Percentiles rank a stretch among this genome's conserved stretches.
Conservation (phyloP, 92 coral and sea anemone genomes). For the Chrysogorgia sp. region DNA sequence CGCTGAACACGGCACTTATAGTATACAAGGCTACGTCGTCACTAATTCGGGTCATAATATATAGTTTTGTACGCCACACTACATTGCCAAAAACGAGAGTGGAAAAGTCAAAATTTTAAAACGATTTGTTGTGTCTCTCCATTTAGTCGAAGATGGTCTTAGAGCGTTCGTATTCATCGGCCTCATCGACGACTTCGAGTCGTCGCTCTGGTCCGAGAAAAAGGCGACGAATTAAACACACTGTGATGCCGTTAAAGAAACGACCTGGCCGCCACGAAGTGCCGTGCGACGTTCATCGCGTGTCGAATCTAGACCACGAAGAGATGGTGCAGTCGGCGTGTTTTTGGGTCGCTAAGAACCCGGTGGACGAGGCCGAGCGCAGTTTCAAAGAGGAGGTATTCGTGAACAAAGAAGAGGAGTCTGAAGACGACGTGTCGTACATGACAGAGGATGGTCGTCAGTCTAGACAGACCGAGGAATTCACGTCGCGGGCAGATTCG, state of each 20-base stretch:
- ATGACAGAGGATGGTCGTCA: not conserved
- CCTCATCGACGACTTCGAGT: constrained; percentile 42
- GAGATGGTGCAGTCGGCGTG: constrained; percentile 39
- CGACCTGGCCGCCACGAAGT: constrained; percentile 11
- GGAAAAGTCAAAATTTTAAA: no score
- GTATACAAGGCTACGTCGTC: no score
- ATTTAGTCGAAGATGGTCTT: constrained; percentile 24
- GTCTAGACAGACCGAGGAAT: not conserved
- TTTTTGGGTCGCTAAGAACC: constrained; percentile 43
- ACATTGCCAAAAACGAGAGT: no score
- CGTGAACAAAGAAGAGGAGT: constrained; percentile 19
- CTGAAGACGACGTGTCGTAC: constrained; percentile 9
- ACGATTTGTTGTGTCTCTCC: not conserved
- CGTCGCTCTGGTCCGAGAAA: constrained; percentile 40
- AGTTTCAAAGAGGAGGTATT: constrained; percentile 42
- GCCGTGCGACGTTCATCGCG: constrained; percentile 38
- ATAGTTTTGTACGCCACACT: no score
- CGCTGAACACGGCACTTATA: not conserved
- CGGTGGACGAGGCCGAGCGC: not conserved
- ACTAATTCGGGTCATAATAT: no score
- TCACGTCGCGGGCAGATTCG: not conserved
- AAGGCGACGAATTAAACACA: constrained; percentile 38
- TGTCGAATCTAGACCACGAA: constrained; percentile 29
- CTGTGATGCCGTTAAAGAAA: constrained; percentile 42
- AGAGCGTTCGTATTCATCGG: constrained; percentile 44